A percentile compares a stretch with the other conserved stretches of the same genome.
Conservation (phyloP, 2,113 vertebrate genomes). For the Lamprologus callipterus region DNA sequence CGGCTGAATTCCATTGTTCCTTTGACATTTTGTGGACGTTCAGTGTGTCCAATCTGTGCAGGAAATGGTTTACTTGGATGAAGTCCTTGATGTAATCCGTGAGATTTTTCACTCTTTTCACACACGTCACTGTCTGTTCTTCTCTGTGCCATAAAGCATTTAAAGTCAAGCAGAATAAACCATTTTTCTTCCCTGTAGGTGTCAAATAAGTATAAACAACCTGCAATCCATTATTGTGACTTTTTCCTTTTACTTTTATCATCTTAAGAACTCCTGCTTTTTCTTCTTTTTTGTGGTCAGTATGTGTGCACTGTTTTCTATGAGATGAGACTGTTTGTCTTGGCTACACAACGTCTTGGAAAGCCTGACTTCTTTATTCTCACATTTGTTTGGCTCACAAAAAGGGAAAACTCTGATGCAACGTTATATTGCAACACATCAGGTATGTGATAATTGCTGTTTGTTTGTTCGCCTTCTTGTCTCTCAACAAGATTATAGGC, state of each 20-base stretch:
- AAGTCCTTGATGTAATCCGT: not conserved
- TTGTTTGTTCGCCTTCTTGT: not conserved
- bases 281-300: not conserved
- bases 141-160: not conserved
- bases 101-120: not conserved
- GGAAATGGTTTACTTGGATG: not conserved
- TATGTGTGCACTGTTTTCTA: not conserved
- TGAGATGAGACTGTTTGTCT: not conserved
- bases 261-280: not conserved
- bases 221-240: not conserved
- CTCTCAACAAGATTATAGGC: not conserved
- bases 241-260: not conserved
- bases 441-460: not conserved
- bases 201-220: not conserved
- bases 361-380: not conserved
- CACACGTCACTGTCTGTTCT: not conserved
- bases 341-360: not conserved
- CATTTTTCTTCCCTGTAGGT: not conserved
- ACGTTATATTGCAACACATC: not conserved
- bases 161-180: not conserved
- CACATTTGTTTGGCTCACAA: not conserved
- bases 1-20: not conserved
- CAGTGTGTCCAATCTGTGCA: slow-evolving; percentile 7
- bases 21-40: not conserved
- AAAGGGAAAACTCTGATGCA: not conserved